A percentile compares a stretch with the other conserved stretches of the same genome.
Evolutionary conservation across 2,888 invertebrate species (phyloP).

Genomic region (Macrosiphum euphorbiae): DNA sequence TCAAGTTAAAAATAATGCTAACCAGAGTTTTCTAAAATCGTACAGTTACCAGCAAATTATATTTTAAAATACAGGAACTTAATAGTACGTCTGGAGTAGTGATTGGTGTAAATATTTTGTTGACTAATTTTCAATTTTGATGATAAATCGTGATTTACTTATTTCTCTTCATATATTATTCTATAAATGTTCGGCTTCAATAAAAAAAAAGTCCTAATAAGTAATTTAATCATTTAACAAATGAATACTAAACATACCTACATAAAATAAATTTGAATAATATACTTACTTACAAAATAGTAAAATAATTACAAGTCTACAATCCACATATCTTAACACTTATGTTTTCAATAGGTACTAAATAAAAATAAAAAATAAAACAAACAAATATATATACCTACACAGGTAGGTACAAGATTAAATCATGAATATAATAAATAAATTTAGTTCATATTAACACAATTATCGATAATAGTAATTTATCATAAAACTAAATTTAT

Average conservation of each 20-base stretch:
- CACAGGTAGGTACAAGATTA: neutral
- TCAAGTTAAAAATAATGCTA: too few relatives aligned
- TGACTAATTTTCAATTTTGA: too few relatives aligned
- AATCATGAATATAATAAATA: neutral
- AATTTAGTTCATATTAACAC: neutral
- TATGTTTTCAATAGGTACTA: neutral
- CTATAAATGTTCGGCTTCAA: neutral
- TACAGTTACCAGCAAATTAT: too few relatives aligned
- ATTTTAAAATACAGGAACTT: too few relatives aligned
- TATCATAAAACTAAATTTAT: neutral
- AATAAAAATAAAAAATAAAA: neutral
- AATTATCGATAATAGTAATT: neutral
- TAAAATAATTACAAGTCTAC: too few relatives aligned
- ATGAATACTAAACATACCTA: too few relatives aligned
- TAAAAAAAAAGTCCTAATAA: too few relatives aligned
- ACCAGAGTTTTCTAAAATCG: too few relatives aligned
- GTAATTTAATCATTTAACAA: too few relatives aligned
- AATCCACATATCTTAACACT: neutral
- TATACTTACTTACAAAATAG: neutral
- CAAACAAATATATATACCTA: neutral
- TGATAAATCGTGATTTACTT: neutral
- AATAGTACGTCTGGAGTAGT: too few relatives aligned
- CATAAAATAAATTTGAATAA: neutral
- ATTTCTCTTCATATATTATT: neutral
- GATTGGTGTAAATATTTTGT: too few relatives aligned